Base-by-base conservation (phyloP, 2,797 vertebrate species). In the Sorex maritimensis region DNA sequence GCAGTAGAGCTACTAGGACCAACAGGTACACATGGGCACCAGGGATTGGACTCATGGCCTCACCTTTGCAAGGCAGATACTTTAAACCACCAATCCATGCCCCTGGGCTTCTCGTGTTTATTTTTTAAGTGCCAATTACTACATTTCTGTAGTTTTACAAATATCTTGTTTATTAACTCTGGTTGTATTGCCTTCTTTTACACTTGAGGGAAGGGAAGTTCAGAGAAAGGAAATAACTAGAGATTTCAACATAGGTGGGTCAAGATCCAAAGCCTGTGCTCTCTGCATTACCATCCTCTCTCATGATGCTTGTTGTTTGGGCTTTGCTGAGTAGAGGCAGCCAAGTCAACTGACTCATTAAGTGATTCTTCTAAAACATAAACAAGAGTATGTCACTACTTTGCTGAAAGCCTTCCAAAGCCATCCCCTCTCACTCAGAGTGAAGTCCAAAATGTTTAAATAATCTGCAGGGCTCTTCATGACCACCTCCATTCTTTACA, bases 101-200 rank as follows among this genome's bases (percentile, higher is more conserved):
- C 41, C 17, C 52, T 55, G 52, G 13, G 13, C 52, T 55, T 2
- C 13, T 55, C 13, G 13, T 55, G 13, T 14, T 55, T 55, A 55
- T 55, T 72, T 84, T 88, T 92, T 71, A 65, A 81, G 8, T 75
- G 21, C 4, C 87, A 58, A 65, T 58, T 79, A 55, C 67, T 79
- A 0, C 46, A 68, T 84, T 81, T 90, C 30, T 82, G 68, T 28
- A 82, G 28, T 34, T 89, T 94, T 81, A 52, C 5, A 94, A 89
- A 82, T 77, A 88, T 49, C 34, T 78, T 55, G 78, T 41, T 92
- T 78, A 94, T 61, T 52, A 77, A 84, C 15, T 77, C n/a, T 88
- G 30, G 11, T n/a, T 92, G 24, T 83, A 58, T 81, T 85, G 21
- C 55, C 90, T 88, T 19, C n/a, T 88, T 86, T 82, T 92, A 73